Conservation (phyloP, 2,888 invertebrate species). For the Eristalis tenax region DNA sequence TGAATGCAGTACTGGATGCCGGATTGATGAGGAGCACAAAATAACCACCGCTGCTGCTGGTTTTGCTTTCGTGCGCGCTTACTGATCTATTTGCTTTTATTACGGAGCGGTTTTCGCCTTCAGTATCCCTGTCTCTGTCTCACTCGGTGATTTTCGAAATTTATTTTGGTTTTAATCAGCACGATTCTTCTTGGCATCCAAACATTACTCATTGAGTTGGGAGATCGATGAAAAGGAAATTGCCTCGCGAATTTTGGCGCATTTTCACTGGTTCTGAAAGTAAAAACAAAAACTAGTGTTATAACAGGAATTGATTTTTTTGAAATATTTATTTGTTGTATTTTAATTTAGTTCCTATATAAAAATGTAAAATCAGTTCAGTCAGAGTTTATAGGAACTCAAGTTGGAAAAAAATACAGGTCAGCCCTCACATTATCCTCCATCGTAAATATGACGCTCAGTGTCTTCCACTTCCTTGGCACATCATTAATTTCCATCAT, state of each 20-base stretch:
- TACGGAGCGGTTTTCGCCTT: slow-evolving; percentile 9
- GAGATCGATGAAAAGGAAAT: slow-evolving; percentile 9
- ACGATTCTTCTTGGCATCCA: slow-evolving; percentile 25
- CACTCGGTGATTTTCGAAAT: not conserved
- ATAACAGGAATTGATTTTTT: too few species aligned
- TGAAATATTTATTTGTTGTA: too few species aligned
- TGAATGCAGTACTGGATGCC: slow-evolving; percentile 28
- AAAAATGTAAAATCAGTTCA: too few species aligned
- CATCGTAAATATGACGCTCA: not conserved
- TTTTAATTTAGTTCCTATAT: too few species aligned
- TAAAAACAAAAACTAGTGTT: not conserved
- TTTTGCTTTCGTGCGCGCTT: not conserved
- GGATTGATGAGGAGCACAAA: not conserved
- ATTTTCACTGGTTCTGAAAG: slow-evolving; percentile 40
- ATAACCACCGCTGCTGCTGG: not conserved
- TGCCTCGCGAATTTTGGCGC: slow-evolving; percentile 14
- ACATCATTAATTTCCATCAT: not conserved
- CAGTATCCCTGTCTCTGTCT: not conserved
- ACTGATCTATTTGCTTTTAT: slow-evolving; percentile 33
- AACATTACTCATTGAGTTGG: slow-evolving; percentile 32
- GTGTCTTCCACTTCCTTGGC: not conserved
- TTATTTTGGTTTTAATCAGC: slow-evolving; percentile 32
- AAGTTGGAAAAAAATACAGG: too few species aligned
- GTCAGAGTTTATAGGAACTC: too few species aligned
- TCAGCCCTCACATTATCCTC: not conserved